Conservation (phyloP, 2,888 invertebrate species). For the Cheilosia vulpina region DNA sequence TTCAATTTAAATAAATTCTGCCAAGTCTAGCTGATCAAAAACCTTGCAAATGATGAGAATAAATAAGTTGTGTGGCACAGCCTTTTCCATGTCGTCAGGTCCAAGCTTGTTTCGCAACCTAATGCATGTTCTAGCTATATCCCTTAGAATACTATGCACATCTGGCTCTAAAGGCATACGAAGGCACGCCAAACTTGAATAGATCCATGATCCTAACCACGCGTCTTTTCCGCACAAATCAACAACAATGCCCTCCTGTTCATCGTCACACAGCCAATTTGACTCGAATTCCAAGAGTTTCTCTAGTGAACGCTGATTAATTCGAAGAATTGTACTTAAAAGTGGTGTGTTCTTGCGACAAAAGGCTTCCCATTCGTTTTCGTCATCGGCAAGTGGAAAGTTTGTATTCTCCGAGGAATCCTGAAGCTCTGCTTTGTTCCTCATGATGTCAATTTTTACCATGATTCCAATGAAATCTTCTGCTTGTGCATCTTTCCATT, state of each 20-base stretch:
- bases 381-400: slow-evolving; percentile 78
- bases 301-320: slow-evolving; percentile 81
- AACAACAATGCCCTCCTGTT: slow-evolving; percentile 47
- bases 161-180: slow-evolving; percentile 82
- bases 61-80: slow-evolving; percentile 81
- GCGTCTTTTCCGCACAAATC: slow-evolving; percentile 78
- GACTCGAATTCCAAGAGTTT: slow-evolving; percentile 79
- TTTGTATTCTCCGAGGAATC: slow-evolving; percentile 74
- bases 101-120: slow-evolving; percentile 78
- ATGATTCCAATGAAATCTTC: slow-evolving; percentile 79
- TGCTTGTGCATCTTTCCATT: slow-evolving; percentile 81
- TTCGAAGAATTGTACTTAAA: slow-evolving; percentile 79
- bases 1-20: slow-evolving; percentile 78
- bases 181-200: slow-evolving; percentile 81
- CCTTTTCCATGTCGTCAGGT: slow-evolving; percentile 78
- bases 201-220: slow-evolving; percentile 83
- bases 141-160: slow-evolving; percentile 81
- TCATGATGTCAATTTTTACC: slow-evolving; percentile 69
- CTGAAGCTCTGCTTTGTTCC: slow-evolving; percentile 36
- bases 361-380: slow-evolving; percentile 79
- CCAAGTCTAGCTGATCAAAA: slow-evolving; percentile 82
- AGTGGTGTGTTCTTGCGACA: slow-evolving; percentile 80
- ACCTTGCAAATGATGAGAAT: slow-evolving; percentile 81
- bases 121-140: slow-evolving; percentile 81
- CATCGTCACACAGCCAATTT: slow-evolving; percentile 79